Evolutionary conservation across 2,113 vertebrate genomes (phyloP), one percentile per base, ranked within the genome.

Genomic region (Catagonus wagneri): DNA sequence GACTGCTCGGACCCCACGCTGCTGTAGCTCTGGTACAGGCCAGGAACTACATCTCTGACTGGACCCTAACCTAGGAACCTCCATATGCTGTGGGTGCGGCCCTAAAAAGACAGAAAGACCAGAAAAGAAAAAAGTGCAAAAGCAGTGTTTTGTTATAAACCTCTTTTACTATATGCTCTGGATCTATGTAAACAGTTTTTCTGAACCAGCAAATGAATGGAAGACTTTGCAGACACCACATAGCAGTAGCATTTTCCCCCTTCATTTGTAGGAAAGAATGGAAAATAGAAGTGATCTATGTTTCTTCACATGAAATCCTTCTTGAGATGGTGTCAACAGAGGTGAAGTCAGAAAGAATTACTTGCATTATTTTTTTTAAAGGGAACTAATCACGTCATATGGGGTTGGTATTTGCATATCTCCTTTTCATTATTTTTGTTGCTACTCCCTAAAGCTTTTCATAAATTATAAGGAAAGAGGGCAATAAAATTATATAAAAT

Each of bases 381-480:
- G 65, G 65, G 44, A 44, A 44, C 44, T 44, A 69, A 7, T 58
- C 56, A 66, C 56, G 15, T 69, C 50, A 65, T 50, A 79, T 69
- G 74, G 29, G 11, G 34, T 75, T 93, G 81, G 75, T 90, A 84
- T 90, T 60, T 75, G 22, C 83, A 68, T 75, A 72, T 65, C 81
- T 60, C 29, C 14, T 88, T 92, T 90, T 93, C 75, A 69, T 83
- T 92, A 65, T 78, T 94, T 95, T 75, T 44, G 6, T 79, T 78
- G 32, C 34, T 88, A 34, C 12, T 39, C 22, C 80, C 17, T 61
- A 95, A 95, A 87, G 60, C 25, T 52, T 93, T 95, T 61, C 22
- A 81, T 90, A 83, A 76, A 63, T 61, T 34, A 69, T 2, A 83
- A 56, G 52, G 63, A 89, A 96, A 69, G 4, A n/a, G 1, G 23